Percentiles rank a stretch among this genome's conserved stretches.
These are phyloP conservation scores for Lagocephalus sceleratus DNA, from an alignment of 2,797 vertebrate species.

Conservation along the genomic window DNA sequence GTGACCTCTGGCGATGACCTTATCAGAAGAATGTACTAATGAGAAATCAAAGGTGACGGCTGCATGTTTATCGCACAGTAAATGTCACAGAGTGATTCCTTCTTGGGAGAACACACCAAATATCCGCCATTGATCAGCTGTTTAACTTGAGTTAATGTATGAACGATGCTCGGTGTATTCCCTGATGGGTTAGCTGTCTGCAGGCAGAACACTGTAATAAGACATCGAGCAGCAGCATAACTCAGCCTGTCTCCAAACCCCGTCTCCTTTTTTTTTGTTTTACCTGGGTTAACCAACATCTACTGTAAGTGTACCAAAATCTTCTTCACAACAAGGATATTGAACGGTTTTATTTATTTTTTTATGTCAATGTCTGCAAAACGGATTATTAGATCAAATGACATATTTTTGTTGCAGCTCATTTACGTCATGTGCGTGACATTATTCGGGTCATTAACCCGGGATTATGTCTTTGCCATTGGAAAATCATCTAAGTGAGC, in stretches of 20 bases:
- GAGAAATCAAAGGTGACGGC: conserved; percentile 26
- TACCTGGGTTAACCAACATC: conserved; percentile 69
- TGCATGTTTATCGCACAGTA: conserved; percentile 29
- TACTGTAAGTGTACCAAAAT: conserved; percentile 68
- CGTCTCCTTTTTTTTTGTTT: conserved; percentile 57
- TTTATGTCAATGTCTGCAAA: conserved; percentile 23
- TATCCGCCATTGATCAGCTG: conserved; percentile 66
- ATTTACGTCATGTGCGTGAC: conserved; percentile 2
- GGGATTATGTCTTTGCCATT: background rate
- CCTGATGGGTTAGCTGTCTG: conserved; percentile 66
- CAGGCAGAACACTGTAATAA: conserved; percentile 67
- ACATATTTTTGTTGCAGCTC: conserved; percentile 8
- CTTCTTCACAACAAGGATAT: conserved; percentile 16
- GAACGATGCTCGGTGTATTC: conserved; percentile 64
- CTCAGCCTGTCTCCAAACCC: conserved; percentile 66
- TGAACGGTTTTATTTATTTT: no score
- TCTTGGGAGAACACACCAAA: conserved; percentile 52
- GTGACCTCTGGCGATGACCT: conserved; percentile 4
- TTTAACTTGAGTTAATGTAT: conserved; percentile 72
- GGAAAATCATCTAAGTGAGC: background rate
- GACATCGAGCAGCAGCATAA: conserved; percentile 70
- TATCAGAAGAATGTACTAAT: conserved; percentile 26
- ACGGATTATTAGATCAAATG: conserved; percentile 21
- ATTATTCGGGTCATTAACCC: background rate
- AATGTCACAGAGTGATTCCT: conserved; percentile 51